Evolutionary conservation across 1,140 invertebrate species (phyloP).

Genomic region (Rhynchophorus ferrugineus): DNA sequence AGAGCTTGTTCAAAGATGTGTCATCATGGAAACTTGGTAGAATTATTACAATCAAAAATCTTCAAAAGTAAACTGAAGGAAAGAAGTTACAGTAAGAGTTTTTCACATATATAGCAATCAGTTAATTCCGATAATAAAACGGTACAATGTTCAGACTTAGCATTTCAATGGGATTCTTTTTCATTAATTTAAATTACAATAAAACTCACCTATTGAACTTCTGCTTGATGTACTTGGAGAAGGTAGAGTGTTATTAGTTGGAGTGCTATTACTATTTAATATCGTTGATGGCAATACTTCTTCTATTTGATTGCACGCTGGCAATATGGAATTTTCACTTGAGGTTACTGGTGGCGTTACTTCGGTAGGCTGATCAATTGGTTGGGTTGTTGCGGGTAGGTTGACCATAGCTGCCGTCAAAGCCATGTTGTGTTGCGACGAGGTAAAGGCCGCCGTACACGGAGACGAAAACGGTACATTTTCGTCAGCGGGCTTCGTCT

Average conservation of each 20-base stretch:
- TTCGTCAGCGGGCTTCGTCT: conserved; percentile 51
- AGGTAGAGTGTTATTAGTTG: conserved; percentile 20
- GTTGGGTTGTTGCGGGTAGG: conserved; percentile 32
- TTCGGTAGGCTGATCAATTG: conserved; percentile 31
- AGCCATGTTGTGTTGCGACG: conserved; percentile 68
- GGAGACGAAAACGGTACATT: conserved; percentile 45
- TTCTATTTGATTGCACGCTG: conserved; percentile 33
- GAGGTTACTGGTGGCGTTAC: conserved; percentile 21
- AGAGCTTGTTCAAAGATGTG: no score
- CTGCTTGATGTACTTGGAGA: conserved; percentile 36
- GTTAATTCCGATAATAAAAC: no score
- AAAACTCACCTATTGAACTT: conserved; percentile 31
- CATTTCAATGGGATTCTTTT: no score
- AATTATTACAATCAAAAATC: no score
- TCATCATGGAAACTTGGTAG: no score
- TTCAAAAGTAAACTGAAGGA: no score
- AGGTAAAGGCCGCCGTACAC: conserved; percentile 67
- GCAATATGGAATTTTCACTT: conserved; percentile 19
- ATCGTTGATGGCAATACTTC: conserved; percentile 18
- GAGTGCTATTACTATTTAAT: conserved; percentile 8
- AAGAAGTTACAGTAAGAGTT: no score
- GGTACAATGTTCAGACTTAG: no score
- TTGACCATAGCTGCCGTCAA: conserved; percentile 67
- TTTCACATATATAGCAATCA: no score
- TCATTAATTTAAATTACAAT: no score